Conservation (phyloP, 1,140 invertebrate genomes). For the Brachionus asplanchnoidis region DNA sequence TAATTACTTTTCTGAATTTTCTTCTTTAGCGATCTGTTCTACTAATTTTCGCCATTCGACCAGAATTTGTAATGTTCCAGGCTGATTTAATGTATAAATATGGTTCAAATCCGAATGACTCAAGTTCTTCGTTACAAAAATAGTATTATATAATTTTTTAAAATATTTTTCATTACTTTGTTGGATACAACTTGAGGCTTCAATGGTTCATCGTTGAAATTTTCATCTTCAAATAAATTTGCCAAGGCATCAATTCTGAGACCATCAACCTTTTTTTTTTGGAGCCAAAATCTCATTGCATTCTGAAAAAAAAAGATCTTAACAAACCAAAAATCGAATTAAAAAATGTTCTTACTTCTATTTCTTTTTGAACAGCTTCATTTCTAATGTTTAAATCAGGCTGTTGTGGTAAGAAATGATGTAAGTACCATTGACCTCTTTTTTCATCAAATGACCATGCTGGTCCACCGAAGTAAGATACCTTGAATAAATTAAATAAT, state of each 20-base stretch:
- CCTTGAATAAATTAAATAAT: too few species aligned
- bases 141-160: too few species aligned
- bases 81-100: conserved; percentile 64
- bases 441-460: conserved; percentile 66
- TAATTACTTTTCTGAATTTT: conserved; percentile 20
- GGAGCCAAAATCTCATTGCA: conserved; percentile 50
- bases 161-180: too few species aligned
- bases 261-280: conserved; percentile 51
- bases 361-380: conserved; percentile 62
- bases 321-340: background rate
- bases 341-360: conserved; percentile 52
- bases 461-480: conserved; percentile 62
- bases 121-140: background rate
- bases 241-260: conserved; percentile 49
- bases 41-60: conserved; percentile 47
- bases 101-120: conserved; percentile 59
- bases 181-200: background rate
- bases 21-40: conserved; percentile 43
- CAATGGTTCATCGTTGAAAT: conserved; percentile 44
- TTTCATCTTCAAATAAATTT: conserved; percentile 51
- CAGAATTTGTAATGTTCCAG: conserved; percentile 61
- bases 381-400: conserved; percentile 73
- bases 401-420: conserved; percentile 67
- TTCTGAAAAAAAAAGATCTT: conserved; percentile 44
- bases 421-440: conserved; percentile 67